Conservation (phyloP, 2,797 vertebrate genomes). For the Phalanger gymnotis region DNA sequence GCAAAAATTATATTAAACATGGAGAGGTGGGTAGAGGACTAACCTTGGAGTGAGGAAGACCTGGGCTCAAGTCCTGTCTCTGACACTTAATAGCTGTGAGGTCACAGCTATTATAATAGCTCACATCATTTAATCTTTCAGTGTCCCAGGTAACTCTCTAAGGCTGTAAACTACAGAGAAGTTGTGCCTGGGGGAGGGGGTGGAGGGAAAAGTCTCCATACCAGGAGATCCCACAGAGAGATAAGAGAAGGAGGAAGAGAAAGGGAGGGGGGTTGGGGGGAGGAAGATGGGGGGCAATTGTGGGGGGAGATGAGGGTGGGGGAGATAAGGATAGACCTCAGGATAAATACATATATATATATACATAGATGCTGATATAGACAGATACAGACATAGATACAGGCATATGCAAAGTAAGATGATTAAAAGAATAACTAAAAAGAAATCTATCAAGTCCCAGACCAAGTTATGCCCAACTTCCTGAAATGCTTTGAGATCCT, state of each 20-base stretch:
- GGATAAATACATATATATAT: background rate
- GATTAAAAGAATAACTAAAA: background rate
- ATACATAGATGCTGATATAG: background rate
- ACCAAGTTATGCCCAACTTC: background rate
- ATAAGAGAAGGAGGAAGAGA: background rate
- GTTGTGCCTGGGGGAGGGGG: no score
- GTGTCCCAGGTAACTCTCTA: background rate
- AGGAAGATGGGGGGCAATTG: no score
- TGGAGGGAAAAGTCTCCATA: background rate
- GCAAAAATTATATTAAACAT: background rate
- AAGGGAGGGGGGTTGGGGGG: no score
- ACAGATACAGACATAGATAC: background rate
- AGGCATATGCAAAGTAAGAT: background rate
- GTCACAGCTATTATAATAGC: background rate
- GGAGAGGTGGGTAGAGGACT: background rate
- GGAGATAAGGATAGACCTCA: background rate
- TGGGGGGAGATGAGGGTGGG: no score
- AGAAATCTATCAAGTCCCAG: background rate
- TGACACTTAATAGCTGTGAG: background rate
- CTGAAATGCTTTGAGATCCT: background rate
- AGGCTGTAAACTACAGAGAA: background rate
- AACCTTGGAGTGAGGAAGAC: background rate
- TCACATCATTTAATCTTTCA: background rate
- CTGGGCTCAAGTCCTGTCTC: no score
- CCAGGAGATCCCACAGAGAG: background rate